Evolutionary conservation across 2,797 vertebrate species (phyloP).

Genomic region (Sebastes paucispinis): DNA sequence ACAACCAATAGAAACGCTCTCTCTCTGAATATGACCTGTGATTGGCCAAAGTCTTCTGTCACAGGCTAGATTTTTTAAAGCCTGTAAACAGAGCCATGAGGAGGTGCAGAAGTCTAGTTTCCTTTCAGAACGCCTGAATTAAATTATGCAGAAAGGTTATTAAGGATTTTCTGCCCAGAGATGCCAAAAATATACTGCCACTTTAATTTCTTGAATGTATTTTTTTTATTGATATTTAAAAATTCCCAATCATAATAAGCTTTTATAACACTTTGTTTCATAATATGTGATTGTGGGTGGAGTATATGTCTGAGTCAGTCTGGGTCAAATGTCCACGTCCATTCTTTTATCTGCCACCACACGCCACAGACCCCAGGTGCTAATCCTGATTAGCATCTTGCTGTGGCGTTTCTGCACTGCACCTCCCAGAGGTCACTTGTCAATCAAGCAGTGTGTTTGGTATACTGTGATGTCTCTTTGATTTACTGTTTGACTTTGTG

Average conservation of each 20-base stretch:
- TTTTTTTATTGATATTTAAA: not conserved
- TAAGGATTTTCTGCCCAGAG: too few relatives aligned
- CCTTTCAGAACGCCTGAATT: too few relatives aligned
- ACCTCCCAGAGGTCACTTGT: slow-evolving; percentile 57
- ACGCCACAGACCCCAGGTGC: slow-evolving; percentile 30
- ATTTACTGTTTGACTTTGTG: slow-evolving; percentile 39
- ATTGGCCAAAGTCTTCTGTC: too few relatives aligned
- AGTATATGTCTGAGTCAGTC: not conserved
- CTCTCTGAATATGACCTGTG: too few relatives aligned
- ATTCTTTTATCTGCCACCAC: slow-evolving; percentile 24
- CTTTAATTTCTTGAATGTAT: not conserved
- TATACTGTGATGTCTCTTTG: slow-evolving; percentile 29
- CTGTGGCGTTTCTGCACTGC: slow-evolving; percentile 23
- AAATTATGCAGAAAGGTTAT: too few relatives aligned
- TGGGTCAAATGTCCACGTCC: slow-evolving; percentile 7
- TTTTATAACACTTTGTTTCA: not conserved
- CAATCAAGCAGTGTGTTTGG: slow-evolving; percentile 42
- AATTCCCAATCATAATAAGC: not conserved
- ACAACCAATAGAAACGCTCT: too few relatives aligned
- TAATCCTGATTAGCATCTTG: slow-evolving; percentile 64
- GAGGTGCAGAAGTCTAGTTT: too few relatives aligned
- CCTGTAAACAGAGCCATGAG: too few relatives aligned
- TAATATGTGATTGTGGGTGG: not conserved
- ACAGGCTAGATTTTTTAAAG: too few relatives aligned
- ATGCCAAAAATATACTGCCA: too few relatives aligned